Conservation (phyloP, 2,888 invertebrate genomes). For the Pogonocherus hispidulus region DNA sequence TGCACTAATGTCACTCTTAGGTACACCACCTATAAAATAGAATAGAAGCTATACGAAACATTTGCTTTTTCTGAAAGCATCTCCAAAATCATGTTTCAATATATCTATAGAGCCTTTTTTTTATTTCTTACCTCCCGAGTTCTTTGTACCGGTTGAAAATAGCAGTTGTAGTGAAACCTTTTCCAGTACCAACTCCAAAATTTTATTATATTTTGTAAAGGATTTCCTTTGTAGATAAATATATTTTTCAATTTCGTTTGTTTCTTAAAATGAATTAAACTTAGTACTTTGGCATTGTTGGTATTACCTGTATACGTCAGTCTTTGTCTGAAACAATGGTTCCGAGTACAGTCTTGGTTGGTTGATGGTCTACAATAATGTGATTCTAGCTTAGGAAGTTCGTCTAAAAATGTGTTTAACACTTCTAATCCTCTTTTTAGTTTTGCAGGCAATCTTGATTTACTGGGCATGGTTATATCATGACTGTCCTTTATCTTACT, state of each 20-base stretch:
- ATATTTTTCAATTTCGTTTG: slow-evolving; percentile 37
- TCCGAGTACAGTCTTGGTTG: slow-evolving; percentile 37
- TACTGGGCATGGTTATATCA: slow-evolving; percentile 35
- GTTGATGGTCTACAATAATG: slow-evolving; percentile 31
- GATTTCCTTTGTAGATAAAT: slow-evolving; percentile 18
- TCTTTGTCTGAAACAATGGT: slow-evolving; percentile 34
- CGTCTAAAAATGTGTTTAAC: slow-evolving; percentile 38
- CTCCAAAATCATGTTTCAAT: too few species aligned
- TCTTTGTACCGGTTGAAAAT: too few species aligned
- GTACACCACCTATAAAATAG: too few species aligned
- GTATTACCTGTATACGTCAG: slow-evolving; percentile 27
- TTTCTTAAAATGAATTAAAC: slow-evolving; percentile 31
- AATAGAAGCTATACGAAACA: too few species aligned
- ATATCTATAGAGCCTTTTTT: too few species aligned
- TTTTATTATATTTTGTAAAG: too few species aligned
- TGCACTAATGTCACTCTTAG: too few species aligned
- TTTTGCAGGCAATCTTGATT: slow-evolving; percentile 32
- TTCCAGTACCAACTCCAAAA: too few species aligned
- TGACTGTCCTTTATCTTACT: slow-evolving; percentile 29
- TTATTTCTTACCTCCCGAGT: too few species aligned
- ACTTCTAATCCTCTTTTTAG: slow-evolving; percentile 30
- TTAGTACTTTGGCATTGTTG: slow-evolving; percentile 29
- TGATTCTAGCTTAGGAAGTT: slow-evolving; percentile 40
- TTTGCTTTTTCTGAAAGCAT: too few species aligned
- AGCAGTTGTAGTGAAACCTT: too few species aligned